phyloP scores from a whole-genome alignment of 2,888 invertebrate species.

The Yponomeuta malinellus region DNA sequence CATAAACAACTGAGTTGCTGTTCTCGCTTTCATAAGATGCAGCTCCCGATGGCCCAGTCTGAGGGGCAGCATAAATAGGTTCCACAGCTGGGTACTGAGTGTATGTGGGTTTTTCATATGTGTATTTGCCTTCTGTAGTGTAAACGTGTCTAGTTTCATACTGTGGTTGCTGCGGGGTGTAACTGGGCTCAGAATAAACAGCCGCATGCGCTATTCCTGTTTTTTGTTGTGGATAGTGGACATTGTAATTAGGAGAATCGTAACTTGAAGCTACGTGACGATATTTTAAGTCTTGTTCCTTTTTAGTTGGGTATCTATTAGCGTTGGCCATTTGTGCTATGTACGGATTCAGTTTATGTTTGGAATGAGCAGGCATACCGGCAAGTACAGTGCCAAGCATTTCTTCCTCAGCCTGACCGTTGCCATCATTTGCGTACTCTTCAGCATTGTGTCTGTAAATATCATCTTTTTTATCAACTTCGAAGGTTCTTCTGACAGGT shows the following conservation, averaged over 20 bases:
- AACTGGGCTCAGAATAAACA: conserved; percentile 59
- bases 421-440: conserved; percentile 79
- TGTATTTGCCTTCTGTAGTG: conserved; percentile 55
- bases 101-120: conserved; percentile 45
- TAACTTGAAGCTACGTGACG: conserved; percentile 58
- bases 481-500: conserved; percentile 79
- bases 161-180: conserved; percentile 40
- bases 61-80: conserved; percentile 62
- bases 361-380: conserved; percentile 77
- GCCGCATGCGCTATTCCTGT: conserved; percentile 68
- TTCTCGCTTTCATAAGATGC: conserved; percentile 55
- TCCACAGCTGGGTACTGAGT: conserved; percentile 56
- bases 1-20: conserved; percentile 60
- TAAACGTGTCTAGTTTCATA: conserved; percentile 64
- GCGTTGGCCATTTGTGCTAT: conserved; percentile 54
- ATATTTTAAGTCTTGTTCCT: conserved; percentile 65
- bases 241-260: conserved; percentile 52
- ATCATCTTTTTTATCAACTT: conserved; percentile 78
- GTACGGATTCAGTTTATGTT: conserved; percentile 65
- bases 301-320: conserved; percentile 56
- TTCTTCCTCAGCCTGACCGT: conserved; percentile 85
- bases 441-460: conserved; percentile 81
- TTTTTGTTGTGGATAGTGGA: conserved; percentile 66
- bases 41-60: conserved; percentile 49
- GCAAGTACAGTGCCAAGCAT: conserved; percentile 84